Percentiles rank a stretch among this genome's conserved stretches.
These are phyloP conservation scores for Tenthredo amoena DNA, from an alignment of 2,888 invertebrate genomes.

Conservation along the genomic window DNA sequence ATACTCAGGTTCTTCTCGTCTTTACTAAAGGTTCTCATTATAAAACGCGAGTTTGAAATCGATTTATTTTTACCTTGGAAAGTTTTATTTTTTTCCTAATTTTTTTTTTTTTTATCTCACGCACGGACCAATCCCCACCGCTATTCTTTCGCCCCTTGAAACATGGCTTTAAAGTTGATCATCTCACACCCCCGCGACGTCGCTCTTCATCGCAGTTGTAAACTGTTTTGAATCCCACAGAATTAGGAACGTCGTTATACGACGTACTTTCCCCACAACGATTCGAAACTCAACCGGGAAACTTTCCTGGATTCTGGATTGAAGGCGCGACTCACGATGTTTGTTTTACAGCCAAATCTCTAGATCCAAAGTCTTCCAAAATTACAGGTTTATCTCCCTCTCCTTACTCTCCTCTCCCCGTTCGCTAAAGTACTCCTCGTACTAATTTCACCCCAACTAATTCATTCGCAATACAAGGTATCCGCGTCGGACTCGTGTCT, in stretches of 20 bases:
- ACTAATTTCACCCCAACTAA: not conserved
- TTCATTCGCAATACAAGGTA: not conserved
- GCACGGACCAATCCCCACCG: not conserved
- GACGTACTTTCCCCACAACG: constrained; percentile 44
- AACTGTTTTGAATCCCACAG: constrained; percentile 59
- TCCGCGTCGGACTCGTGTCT: not conserved
- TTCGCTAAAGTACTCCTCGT: not conserved
- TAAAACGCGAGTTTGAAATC: constrained; percentile 40
- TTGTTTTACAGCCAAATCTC: constrained; percentile 58
- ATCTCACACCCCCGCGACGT: constrained; percentile 28
- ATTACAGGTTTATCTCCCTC: constrained; percentile 5
- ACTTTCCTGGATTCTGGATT: constrained; percentile 56
- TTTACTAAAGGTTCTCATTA: constrained; percentile 7
- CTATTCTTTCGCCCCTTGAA: not conserved
- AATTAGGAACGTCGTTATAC: constrained; percentile 58
- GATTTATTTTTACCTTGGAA: constrained; percentile 37
- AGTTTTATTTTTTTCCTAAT: not conserved
- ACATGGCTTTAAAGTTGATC: constrained; percentile 45
- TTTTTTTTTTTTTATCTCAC: constrained; percentile 16
- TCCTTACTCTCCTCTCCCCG: not conserved
- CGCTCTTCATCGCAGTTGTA: constrained; percentile 55
- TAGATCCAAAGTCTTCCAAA: constrained; percentile 55
- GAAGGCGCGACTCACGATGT: constrained; percentile 56
- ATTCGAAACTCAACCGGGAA: constrained; percentile 39
- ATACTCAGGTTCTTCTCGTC: constrained; percentile 4